Evolutionary conservation across 2,113 vertebrate genomes (phyloP).

Genomic region (Ellobius talpinus): DNA sequence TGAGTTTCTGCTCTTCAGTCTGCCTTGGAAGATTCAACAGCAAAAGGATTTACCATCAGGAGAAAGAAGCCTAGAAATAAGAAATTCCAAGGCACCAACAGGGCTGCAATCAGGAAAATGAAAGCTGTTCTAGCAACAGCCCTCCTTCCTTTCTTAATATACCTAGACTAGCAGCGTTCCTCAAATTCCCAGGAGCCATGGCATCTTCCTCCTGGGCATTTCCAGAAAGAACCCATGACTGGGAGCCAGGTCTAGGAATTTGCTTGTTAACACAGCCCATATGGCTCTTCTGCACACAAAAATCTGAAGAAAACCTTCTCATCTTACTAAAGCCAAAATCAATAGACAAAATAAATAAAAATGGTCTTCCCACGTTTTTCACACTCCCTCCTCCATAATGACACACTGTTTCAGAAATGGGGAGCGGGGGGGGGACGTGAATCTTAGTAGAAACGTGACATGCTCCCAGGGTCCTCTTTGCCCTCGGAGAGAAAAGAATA

Average conservation of each 20-base stretch:
- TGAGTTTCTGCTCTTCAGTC: background rate
- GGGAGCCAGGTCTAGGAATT: background rate
- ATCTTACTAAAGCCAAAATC: background rate
- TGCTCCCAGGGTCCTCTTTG: background rate
- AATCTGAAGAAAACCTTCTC: background rate
- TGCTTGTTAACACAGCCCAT: background rate
- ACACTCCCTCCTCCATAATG: background rate
- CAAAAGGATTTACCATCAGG: background rate
- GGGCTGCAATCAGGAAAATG: background rate
- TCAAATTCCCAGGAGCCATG: background rate
- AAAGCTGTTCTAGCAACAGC: background rate
- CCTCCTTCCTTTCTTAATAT: background rate
- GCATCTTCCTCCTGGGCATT: background rate
- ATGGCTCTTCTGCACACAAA: background rate
- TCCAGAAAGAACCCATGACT: background rate
- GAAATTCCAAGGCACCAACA: background rate
- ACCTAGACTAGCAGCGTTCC: background rate
- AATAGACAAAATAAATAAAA: background rate
- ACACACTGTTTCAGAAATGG: background rate
- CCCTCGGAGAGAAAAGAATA: background rate
- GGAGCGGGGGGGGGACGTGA: background rate
- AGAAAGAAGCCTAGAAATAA: background rate
- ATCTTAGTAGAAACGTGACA: background rate
- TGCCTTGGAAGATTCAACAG: constrained; percentile 16
- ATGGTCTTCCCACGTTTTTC: background rate